These are phyloP conservation scores for Marcusenius ussheri DNA, from an alignment of 2,113 vertebrate genomes.

Conservation along the genomic window DNA sequence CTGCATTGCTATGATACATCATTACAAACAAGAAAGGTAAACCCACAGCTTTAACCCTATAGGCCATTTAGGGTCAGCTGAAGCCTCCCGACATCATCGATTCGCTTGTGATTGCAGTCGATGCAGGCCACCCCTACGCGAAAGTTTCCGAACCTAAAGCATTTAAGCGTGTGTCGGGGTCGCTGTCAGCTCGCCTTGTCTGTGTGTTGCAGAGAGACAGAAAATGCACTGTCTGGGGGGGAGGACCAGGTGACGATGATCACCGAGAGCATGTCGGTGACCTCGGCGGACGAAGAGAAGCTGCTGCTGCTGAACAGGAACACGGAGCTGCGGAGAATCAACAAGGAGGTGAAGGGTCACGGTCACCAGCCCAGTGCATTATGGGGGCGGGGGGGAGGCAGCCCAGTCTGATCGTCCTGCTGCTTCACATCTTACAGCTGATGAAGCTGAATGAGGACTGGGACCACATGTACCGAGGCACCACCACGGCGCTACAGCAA, in stretches of 20 bases:
- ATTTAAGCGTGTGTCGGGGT: neutral
- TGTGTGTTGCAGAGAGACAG: slow-evolving; percentile 37
- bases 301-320: slow-evolving; percentile 67
- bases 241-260: slow-evolving; percentile 64
- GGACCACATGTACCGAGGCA: slow-evolving; percentile 66
- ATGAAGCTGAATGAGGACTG: slow-evolving; percentile 74
- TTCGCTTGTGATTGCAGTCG: neutral
- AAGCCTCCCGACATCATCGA: neutral
- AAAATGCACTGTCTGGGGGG: slow-evolving; percentile 44
- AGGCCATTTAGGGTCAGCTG: neutral
- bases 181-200: slow-evolving; percentile 9
- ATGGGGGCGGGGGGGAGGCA: neutral
- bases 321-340: slow-evolving; percentile 60
- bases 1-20: neutral
- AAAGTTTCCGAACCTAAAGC: neutral
- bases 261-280: slow-evolving; percentile 68
- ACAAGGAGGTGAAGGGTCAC: slow-evolving; percentile 59
- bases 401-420: neutral
- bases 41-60: neutral
- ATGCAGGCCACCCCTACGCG: neutral
- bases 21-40: neutral
- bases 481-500: slow-evolving; percentile 60
- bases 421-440: slow-evolving; percentile 52
- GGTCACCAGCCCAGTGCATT: neutral
- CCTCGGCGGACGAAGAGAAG: slow-evolving; percentile 65